Base-by-base conservation (phyloP, 2,888 invertebrate species). In the Ornithoptera alexandrae region DNA sequence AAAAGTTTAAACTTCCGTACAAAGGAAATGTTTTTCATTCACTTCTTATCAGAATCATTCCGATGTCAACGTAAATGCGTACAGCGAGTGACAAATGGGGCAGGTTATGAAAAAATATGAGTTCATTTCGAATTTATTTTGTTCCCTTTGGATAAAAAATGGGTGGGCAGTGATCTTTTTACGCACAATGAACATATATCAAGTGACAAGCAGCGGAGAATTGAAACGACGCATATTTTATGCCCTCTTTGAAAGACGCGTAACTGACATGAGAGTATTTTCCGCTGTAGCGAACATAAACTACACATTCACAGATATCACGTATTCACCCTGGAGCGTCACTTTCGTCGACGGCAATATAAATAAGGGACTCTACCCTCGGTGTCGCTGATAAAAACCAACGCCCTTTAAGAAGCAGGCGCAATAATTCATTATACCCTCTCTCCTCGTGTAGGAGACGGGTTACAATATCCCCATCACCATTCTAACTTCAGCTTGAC, bases 251-350 rank as follows among this genome's bases (percentile, higher is more conserved):
- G 62, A 62, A 66, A 62, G 58, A 69, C 62, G 39, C 65, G 62
- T 46, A 53, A 66, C 58, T 63, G 63, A 67, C 53, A 70, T 63
- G 53, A 53, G 53, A 70, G 63, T 50, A 70, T 58, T 62, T 70
- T 67, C 65, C 65, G 42, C 36, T 68, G 67, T 67, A 65, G 36
- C 60, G 67, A 68, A 56, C 24, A 71, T 50, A 50, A 68, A 61
- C 36, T 61, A 30, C 46, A 61, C 64, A 22, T 57, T 39, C 65
- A 65, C 67, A 56, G 46, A 67, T 56, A 53, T 64, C 64, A 59
- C 64, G 67, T 68, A 71, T 64, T 63, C 61, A 69, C 68, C 53
- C 63, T 71, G 68, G 56, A 59, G 60, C 46, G 63, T 70, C 64
- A 70, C 18, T 53, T n/a, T 46, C 62, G 63, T 67, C 58, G 59